Conservation (phyloP, 2,888 invertebrate genomes). For the Lasius platythorax region DNA sequence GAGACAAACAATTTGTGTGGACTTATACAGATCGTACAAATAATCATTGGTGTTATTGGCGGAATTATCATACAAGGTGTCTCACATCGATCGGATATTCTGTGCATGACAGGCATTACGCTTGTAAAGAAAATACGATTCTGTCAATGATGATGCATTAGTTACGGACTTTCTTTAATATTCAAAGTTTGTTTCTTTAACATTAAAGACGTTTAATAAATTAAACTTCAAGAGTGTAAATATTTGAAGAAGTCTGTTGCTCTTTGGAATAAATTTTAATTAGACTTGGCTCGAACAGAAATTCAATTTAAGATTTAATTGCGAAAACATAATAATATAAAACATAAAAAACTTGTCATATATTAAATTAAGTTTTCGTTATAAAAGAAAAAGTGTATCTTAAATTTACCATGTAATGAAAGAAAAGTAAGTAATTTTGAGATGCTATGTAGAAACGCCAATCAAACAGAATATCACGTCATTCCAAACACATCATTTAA, state of each 20-base stretch:
- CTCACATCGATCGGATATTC: background rate
- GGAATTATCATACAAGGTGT: background rate
- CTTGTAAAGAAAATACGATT: slow-evolving; percentile 5
- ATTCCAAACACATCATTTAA: background rate
- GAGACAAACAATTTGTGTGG: slow-evolving; percentile 6
- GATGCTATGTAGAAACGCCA: background rate
- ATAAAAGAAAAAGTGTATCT: background rate
- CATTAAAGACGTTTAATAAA: background rate
- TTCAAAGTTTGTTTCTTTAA: background rate
- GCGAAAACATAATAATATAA: background rate
- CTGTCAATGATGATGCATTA: background rate
- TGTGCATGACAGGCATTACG: background rate
- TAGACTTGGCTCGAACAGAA: background rate
- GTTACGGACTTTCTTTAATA: background rate
- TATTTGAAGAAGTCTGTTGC: background rate
- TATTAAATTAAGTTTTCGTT: background rate
- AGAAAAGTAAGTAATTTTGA: background rate
- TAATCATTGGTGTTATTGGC: background rate
- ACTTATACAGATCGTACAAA: slow-evolving; percentile 1
- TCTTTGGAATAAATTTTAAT: slow-evolving; percentile 2
- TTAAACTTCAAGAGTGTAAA: background rate
- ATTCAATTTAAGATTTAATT: background rate
- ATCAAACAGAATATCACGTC: background rate
- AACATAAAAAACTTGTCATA: background rate
- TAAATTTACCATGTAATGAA: background rate